Base-by-base conservation (phyloP, 2,113 vertebrate species). In the Oophaga pumilio region DNA sequence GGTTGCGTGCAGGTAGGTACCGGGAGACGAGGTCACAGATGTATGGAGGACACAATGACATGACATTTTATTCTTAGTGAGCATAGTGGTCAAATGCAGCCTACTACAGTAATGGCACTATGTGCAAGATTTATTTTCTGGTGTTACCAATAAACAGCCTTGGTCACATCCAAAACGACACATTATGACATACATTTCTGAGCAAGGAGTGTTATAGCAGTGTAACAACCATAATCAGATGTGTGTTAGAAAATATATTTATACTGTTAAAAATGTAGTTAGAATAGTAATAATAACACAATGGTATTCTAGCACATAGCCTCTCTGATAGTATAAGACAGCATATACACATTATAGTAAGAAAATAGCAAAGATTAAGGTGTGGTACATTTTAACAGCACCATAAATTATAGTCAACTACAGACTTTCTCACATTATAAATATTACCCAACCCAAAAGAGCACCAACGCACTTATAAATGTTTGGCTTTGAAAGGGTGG, bases 351-450 rank as follows among this genome's bases (percentile, higher is more conserved):
- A 76, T 8, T 76, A 50, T 50, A 73, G 22, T 57, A 14, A 33
- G 26, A 73, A 84, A 20, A 53, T 11, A 84, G 52, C 11, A 73
- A 20, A 24, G n/a, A 71, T 11, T 68, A 84, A 60, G 83, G 69
- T 85, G 69, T 76, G 71, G 84, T 76, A 49, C 20, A 17, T 62
- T 71, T 22, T 22, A 11, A 60, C 76, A 22, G 59, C 71, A 76
- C 8, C 26, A 62, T 26, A 62, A 43, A 60, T 71, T 60, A 85
- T 56, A 60, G 59, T 15, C 11, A 62, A n/a, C 26, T 26, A 18
- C 52, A 74, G 24, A 50, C 15, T 76, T 20, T 57, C 71, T 76
- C 28, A 49, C 24, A n/a, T 62, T 60, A 85, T 59, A 57, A n/a
- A 62, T 28, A 57, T 13, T 59, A 62, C 84, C 71, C 43, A 56